Percentiles rank a stretch among this genome's conserved stretches.
phyloP scores from a whole-genome alignment of 1,140 invertebrate genomes.

The Gonatopus flavifemur region DNA sequence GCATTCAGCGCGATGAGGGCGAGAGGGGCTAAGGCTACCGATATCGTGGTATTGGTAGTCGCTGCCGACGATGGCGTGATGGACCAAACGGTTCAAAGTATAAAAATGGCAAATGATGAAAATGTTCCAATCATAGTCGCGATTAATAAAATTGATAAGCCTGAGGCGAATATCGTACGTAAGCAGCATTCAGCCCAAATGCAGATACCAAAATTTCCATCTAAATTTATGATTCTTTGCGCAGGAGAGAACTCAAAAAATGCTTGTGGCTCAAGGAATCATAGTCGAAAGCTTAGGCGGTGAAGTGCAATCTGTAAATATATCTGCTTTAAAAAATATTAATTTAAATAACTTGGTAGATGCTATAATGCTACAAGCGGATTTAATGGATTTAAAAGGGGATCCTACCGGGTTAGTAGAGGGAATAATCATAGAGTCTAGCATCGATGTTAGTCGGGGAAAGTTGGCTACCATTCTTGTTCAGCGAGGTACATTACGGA shows the following conservation, averaged over 20 bases:
- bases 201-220: not conserved
- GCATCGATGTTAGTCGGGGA: slow-evolving; percentile 71
- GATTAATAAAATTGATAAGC: slow-evolving; percentile 99
- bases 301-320: slow-evolving; percentile 86
- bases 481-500: slow-evolving; percentile 84
- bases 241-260: slow-evolving; percentile 73
- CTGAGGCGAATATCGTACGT: slow-evolving; percentile 81
- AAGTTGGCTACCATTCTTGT: slow-evolving; percentile 88
- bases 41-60: slow-evolving; percentile 95
- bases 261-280: slow-evolving; percentile 77
- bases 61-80: slow-evolving; percentile 99
- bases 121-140: slow-evolving; percentile 94
- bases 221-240: slow-evolving; percentile 27
- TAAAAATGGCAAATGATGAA: slow-evolving; percentile 74
- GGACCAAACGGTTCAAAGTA: slow-evolving; percentile 90
- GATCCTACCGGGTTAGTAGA: slow-evolving; percentile 84
- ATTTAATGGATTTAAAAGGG: slow-evolving; percentile 82
- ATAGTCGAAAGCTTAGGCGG: slow-evolving; percentile 88
- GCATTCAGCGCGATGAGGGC: slow-evolving; percentile 91
- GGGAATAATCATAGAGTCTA: slow-evolving; percentile 88
- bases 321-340: slow-evolving; percentile 86
- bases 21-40: slow-evolving; percentile 89
- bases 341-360: slow-evolving; percentile 84
- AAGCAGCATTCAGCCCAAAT: slow-evolving; percentile 29
- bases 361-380: slow-evolving; percentile 82